Base-by-base conservation (phyloP, 2,113 vertebrate genomes). In the Piaya cayana region DNA sequence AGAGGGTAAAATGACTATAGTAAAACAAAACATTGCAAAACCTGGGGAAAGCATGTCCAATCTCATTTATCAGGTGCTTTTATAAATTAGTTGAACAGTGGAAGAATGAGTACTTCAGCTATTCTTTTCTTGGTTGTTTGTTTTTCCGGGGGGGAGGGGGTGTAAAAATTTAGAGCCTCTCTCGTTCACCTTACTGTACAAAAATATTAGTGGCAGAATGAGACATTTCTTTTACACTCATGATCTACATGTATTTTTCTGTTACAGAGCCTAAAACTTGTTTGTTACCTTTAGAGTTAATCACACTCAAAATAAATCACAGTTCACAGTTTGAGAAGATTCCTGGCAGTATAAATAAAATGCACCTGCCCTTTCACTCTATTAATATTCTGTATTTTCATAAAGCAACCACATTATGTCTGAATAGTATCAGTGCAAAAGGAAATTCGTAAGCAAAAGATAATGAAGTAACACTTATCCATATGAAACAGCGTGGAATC, bases 1-100 rank as follows among this genome's bases (percentile, higher is more conserved):
- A 26, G 63, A 58, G 49, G 49, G 52, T 92, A 64, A 83, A 96
- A 95, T 63, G 18, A 36, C n/a, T 65, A 36, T 14, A 90, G 56
- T 93, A 95, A 97, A 98, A 91, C 26, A 93, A 96, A 97, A 86
- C 70, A 95, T 63, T 82, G 19, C 6, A 34, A 45, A 83, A 92
- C 80, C 60, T 45, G 42, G 9, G 25, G 21, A 29, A 49, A 83
- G 11, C 21, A 91, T 81, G 68, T 74, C 52, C 69, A 52, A 12
- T 15, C 29, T 82, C 78, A 97, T 96, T 97, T 95, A 95, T 92
- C 92, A 93, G 39, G 70, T 26, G 47, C 12, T 85, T 95, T 93
- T 69, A 78, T 88, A 89, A 96, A 96, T 45, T 21, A 58, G 20
- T 60, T 63, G 29, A 85, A 8, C 20, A 34, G 21, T 81, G 14